Percentiles rank a stretch among this genome's conserved stretches.
These are phyloP conservation scores for Hippocampus zosterae DNA, from an alignment of 2,113 vertebrate genomes.

Conservation along the genomic window DNA sequence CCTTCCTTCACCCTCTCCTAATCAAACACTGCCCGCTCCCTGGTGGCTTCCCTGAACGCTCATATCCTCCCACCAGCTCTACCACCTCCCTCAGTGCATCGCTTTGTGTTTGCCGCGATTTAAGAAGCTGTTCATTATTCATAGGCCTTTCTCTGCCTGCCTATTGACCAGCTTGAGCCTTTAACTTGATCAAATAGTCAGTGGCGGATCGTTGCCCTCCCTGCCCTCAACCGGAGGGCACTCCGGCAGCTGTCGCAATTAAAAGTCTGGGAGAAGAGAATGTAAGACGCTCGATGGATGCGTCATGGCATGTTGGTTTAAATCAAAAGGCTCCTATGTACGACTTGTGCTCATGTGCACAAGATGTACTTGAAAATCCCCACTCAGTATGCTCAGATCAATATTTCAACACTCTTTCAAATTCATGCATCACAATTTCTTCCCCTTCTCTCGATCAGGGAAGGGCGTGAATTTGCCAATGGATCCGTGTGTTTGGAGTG, in stretches of 20 bases:
- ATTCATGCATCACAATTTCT: slow-evolving; percentile 41
- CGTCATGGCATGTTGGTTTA: slow-evolving; percentile 9
- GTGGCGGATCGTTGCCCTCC: slow-evolving; percentile 8
- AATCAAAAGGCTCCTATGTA: slow-evolving; percentile 27
- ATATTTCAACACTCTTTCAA: slow-evolving; percentile 47
- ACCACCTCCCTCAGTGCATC: neutral
- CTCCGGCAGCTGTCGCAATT: neutral
- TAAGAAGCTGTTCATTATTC: slow-evolving; percentile 58
- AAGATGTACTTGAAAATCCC: slow-evolving; percentile 18
- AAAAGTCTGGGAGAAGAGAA: neutral
- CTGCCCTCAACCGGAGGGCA: slow-evolving; percentile 21
- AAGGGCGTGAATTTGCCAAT: slow-evolving; percentile 88
- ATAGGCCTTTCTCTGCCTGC: slow-evolving; percentile 34
- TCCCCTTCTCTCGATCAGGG: slow-evolving; percentile 71
- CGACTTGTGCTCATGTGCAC: neutral
- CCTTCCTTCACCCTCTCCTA: neutral
- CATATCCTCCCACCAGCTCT: neutral
- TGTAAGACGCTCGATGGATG: slow-evolving; percentile 14
- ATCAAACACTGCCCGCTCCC: slow-evolving; percentile 1
- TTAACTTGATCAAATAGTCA: slow-evolving; percentile 53
- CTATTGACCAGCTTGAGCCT: slow-evolving; percentile 48
- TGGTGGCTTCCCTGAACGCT: neutral
- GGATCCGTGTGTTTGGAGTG: slow-evolving; percentile 89
- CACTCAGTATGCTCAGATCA: slow-evolving; percentile 28
- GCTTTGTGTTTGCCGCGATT: slow-evolving; percentile 33